These are phyloP conservation scores for Schizopygopsis malacanthus DNA, from an alignment of 2,797 vertebrate genomes.

Conservation along the genomic window DNA sequence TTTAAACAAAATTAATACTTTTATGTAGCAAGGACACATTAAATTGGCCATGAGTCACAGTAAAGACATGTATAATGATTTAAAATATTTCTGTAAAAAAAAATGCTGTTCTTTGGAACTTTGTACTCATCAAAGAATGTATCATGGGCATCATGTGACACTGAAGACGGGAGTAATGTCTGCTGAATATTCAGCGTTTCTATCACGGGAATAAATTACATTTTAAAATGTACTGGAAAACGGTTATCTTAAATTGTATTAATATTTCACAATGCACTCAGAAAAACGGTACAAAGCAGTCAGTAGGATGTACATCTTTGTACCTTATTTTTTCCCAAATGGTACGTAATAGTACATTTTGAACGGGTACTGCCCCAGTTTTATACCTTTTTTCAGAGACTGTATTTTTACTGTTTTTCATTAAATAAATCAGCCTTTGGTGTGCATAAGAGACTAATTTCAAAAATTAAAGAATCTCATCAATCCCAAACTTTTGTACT, in stretches of 20 bases:
- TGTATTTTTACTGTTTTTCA: background rate
- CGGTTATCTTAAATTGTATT: background rate
- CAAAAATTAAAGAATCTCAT: background rate
- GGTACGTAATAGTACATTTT: background rate
- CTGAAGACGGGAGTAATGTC: no score
- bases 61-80: background rate
- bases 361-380: no score
- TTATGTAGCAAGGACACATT: background rate
- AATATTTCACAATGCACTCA: background rate
- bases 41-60: background rate
- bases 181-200: no score
- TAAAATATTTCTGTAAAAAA: background rate
- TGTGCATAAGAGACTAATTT: background rate
- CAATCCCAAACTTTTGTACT: background rate
- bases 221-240: background rate
- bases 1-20: background rate
- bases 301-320: no score
- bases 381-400: no score
- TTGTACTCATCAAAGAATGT: background rate
- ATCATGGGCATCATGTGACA: no score
- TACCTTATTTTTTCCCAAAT: no score
- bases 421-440: constrained; percentile 1
- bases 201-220: background rate
- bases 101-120: background rate
- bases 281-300: background rate